Percentiles rank a stretch among this genome's conserved stretches.
Conservation (phyloP, 1,140 invertebrate genomes). For the Aricia agestis region DNA sequence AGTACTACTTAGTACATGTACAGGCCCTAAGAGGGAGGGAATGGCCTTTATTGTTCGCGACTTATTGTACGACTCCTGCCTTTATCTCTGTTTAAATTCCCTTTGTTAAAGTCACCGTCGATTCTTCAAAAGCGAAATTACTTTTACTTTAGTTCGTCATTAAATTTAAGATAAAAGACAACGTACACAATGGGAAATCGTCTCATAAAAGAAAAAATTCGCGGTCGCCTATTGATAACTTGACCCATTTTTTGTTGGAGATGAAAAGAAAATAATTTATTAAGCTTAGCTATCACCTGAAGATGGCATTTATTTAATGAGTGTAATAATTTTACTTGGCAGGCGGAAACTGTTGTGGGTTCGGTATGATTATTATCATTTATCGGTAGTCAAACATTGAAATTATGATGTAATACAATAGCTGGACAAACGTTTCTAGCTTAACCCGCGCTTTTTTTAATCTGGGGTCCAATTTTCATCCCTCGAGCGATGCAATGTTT, state of each 20-base stretch:
- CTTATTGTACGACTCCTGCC: neutral
- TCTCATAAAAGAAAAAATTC: neutral
- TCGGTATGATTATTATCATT: too few species aligned
- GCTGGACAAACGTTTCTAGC: too few species aligned
- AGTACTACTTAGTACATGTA: neutral
- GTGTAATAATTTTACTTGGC: neutral
- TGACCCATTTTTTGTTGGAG: neutral
- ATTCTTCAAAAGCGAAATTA: constrained; percentile 14
- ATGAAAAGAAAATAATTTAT: neutral
- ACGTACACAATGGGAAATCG: neutral
- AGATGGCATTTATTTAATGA: neutral
- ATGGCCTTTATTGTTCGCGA: neutral
- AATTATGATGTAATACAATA: too few species aligned
- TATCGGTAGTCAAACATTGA: too few species aligned
- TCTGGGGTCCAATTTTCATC: too few species aligned
- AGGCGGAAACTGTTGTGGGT: too few species aligned
- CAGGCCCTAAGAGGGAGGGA: neutral
- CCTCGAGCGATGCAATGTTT: too few species aligned
- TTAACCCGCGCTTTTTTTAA: too few species aligned
- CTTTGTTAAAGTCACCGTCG: constrained; percentile 4
- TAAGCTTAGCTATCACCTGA: neutral
- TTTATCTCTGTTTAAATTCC: constrained; percentile 11
- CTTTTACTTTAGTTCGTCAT: constrained; percentile 8
- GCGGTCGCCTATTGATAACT: neutral
- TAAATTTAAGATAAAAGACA: neutral